Percentiles rank a stretch among this genome's conserved stretches.
These are phyloP conservation scores for Henicopernis longicauda DNA, from an alignment of 2,113 vertebrate genomes.

Conservation along the genomic window DNA sequence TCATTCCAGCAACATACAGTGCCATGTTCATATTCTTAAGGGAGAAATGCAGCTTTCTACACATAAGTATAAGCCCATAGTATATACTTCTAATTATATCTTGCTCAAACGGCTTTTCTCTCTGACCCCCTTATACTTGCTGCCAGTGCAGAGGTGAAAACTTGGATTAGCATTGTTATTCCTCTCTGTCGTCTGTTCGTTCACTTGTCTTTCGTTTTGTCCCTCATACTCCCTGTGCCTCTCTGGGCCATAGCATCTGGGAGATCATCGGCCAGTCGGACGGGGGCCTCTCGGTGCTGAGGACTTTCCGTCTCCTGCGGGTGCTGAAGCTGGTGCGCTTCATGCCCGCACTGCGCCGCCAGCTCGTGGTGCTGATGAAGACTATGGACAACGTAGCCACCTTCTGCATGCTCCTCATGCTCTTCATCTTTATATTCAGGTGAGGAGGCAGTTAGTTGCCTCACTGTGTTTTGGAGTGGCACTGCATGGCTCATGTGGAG, in stretches of 20 bases:
- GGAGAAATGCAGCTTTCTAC: neutral
- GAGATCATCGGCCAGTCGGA: slow-evolving; percentile 94
- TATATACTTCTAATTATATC: neutral
- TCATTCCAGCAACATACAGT: neutral
- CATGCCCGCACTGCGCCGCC: slow-evolving; percentile 92
- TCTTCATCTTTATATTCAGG: slow-evolving; percentile 99
- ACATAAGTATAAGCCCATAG: neutral
- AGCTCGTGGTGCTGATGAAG: slow-evolving; percentile 97
- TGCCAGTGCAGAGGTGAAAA: neutral
- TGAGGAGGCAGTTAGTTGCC: slow-evolving; percentile 35
- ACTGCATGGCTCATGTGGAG: neutral
- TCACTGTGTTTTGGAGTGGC: neutral
- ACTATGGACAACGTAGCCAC: slow-evolving; percentile 99
- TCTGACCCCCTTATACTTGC: neutral
- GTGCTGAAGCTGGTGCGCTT: slow-evolving; percentile 96
- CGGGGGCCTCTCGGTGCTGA: slow-evolving; percentile 88
- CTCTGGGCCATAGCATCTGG: slow-evolving; percentile 79
- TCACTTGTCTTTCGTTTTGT: neutral
- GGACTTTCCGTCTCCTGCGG: slow-evolving; percentile 91
- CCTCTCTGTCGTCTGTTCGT: neutral
- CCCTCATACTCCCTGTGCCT: neutral
- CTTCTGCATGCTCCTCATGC: slow-evolving; percentile 98
- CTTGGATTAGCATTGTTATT: neutral
- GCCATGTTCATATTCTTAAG: neutral
- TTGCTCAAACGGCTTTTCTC: neutral